A percentile compares a stretch with the other conserved stretches of the same genome.
phyloP scores from a whole-genome alignment of 2,797 vertebrate genomes.

The Steatocranus sp. region DNA sequence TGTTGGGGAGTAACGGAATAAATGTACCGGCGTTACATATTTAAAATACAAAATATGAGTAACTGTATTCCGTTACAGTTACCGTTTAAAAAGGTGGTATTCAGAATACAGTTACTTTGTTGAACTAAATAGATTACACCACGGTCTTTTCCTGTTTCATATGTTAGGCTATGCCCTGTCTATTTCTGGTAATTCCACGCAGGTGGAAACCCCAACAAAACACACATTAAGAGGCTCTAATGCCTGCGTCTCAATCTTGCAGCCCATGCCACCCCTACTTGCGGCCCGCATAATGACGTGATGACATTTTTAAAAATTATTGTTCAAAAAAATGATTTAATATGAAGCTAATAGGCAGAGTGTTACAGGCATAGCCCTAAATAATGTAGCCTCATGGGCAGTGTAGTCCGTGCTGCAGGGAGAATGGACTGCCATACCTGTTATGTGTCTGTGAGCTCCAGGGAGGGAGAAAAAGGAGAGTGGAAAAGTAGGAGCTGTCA shows the following conservation, averaged over 20 bases:
- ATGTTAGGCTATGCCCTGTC: background rate
- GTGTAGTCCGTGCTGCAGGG: too few species aligned
- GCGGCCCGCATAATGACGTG: background rate
- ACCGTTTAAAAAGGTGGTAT: background rate
- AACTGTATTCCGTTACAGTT: background rate
- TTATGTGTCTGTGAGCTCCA: too few species aligned
- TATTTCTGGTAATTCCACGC: background rate
- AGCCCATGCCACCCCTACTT: background rate
- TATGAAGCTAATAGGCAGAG: background rate
- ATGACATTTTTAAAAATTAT: background rate
- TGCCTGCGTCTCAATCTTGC: background rate
- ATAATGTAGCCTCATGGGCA: too few species aligned
- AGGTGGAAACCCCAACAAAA: background rate
- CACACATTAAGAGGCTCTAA: background rate
- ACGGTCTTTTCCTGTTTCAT: background rate
- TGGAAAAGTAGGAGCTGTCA: too few species aligned
- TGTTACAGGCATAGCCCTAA: background rate
- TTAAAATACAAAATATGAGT: background rate
- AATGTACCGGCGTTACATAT: background rate
- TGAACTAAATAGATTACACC: background rate
- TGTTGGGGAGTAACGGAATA: background rate
- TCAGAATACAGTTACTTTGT: background rate
- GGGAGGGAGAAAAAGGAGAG: too few species aligned
- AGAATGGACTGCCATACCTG: too few species aligned
- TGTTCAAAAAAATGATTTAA: background rate